phyloP scores from a whole-genome alignment of 2,888 invertebrate species.

The Synanthedon vespiformis region DNA sequence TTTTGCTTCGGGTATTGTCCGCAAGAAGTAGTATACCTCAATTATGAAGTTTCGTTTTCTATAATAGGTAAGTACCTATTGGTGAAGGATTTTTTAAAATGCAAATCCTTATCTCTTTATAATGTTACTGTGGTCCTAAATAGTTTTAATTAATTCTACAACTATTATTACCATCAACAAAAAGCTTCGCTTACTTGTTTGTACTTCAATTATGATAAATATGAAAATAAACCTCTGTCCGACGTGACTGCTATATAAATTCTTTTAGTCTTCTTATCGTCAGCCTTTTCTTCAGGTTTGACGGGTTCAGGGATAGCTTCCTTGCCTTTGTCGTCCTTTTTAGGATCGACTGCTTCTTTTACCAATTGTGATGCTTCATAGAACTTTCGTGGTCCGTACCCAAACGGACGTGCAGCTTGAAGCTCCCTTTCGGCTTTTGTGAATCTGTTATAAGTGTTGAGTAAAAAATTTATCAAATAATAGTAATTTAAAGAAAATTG shows the following conservation, averaged over 20 bases:
- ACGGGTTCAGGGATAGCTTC: slow-evolving; percentile 41
- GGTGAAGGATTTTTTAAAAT: too few relatives aligned
- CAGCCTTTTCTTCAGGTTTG: slow-evolving; percentile 23
- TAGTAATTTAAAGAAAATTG: too few relatives aligned
- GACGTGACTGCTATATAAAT: slow-evolving; percentile 79
- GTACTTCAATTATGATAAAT: not conserved
- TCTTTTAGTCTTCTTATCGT: slow-evolving; percentile 25
- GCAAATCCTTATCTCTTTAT: too few relatives aligned
- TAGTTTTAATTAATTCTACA: not conserved
- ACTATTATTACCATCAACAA: not conserved
- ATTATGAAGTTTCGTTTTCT: too few relatives aligned
- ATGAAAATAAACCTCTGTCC: slow-evolving; percentile 65
- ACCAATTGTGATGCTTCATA: slow-evolving; percentile 57
- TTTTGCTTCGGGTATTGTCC: too few relatives aligned
- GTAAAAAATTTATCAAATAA: too few relatives aligned
- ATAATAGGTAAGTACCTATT: too few relatives aligned
- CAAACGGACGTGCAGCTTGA: slow-evolving; percentile 77
- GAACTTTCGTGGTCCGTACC: slow-evolving; percentile 77
- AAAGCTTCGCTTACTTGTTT: not conserved
- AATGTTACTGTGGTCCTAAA: too few relatives aligned
- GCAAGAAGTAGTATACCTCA: too few relatives aligned
- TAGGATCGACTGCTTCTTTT: slow-evolving; percentile 22
- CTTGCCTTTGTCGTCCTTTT: slow-evolving; percentile 13
- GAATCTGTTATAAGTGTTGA: slow-evolving; percentile 61
- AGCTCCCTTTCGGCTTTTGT: slow-evolving; percentile 80